Percentiles rank a stretch among this genome's conserved stretches.
Conservation (phyloP, 2,888 invertebrate genomes). For the Mimumesa dahlbomi region DNA sequence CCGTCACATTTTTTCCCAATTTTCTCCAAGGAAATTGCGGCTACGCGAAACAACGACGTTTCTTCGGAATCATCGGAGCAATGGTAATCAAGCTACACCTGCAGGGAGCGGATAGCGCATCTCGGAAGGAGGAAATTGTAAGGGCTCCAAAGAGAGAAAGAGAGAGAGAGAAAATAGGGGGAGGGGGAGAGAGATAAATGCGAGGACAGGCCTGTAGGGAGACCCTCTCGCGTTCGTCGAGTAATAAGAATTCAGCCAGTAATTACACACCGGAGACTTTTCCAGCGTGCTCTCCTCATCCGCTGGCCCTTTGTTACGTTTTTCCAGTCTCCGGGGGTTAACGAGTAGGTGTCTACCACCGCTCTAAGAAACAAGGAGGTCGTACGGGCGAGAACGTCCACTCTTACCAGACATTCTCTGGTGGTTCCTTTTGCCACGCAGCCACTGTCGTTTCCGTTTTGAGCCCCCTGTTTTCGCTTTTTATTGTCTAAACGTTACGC, state of each 20-base stretch:
- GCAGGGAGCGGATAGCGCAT: slow-evolving; percentile 5
- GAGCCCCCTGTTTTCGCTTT: neutral
- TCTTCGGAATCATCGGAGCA: slow-evolving; percentile 1
- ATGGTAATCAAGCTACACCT: slow-evolving; percentile 29
- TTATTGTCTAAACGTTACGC: slow-evolving; percentile 5
- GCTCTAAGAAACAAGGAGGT: slow-evolving; percentile 61
- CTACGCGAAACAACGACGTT: neutral
- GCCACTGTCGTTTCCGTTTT: slow-evolving; percentile 11
- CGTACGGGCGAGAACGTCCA: slow-evolving; percentile 36
- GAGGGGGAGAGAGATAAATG: slow-evolving; percentile 35
- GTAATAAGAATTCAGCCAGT: slow-evolving; percentile 70
- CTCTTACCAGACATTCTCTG: slow-evolving; percentile 16
- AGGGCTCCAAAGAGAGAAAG: slow-evolving; percentile 12
- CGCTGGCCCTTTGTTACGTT: slow-evolving; percentile 61
- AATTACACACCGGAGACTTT: slow-evolving; percentile 70
- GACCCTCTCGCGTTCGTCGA: slow-evolving; percentile 45
- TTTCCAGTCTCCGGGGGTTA: slow-evolving; percentile 58
- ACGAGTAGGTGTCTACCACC: slow-evolving; percentile 61
- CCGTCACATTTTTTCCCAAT: neutral
- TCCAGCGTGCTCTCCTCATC: slow-evolving; percentile 50
- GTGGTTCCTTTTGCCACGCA: slow-evolving; percentile 13
- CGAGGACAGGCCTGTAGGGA: slow-evolving; percentile 61
- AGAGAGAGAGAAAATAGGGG: neutral
- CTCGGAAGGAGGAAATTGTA: slow-evolving; percentile 24
- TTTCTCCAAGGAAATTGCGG: slow-evolving; percentile 5